Base-by-base conservation (phyloP, 2,797 vertebrate species). In the Enoplosus armatus region DNA sequence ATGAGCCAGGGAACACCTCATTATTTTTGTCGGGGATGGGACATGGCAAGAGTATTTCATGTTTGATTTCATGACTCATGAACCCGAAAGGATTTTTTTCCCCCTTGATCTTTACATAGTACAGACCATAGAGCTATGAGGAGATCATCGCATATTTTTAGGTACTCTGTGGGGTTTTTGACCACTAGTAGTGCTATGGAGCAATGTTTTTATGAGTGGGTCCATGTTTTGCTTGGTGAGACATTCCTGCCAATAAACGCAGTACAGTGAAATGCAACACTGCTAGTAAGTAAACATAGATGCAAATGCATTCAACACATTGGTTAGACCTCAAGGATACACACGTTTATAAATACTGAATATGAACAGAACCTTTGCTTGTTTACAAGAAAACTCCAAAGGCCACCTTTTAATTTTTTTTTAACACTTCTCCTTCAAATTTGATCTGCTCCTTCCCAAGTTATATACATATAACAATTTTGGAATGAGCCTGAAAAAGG, bases 21-120 rank as follows among this genome's bases (percentile, higher is more conserved):
- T 79, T 67, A n/a, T 33, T 64, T 82, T 82, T 64, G 68, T n/a
- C 48, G 37, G 27, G 7, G 26, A 24, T 6, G 51, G 4, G 6
- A 29, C 29, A 24, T 61, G 35, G 26, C 33, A 33, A 56, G 6
- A 67, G 45, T 4, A 24, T 66, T 56, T 58, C 55, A 75, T 35
- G 22, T 67, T 58, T 35, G 27, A 70, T 75, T 61, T 72, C 43
- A 26, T 43, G 16, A 66, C 33, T 68, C 20, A 15, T 63, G 10
- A 67, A 5, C 0, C 16, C 37, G 47, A n/a, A 48, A 9, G n/a
- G n/a, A 45, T 0, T 0, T 0, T 3, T 67, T 41, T 54, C 37
- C 9, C 22, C 12, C 11, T 47, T 18, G 15, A 15, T 64, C 1
- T 63, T 37, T 22, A 29, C 16, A 39, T 16, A 45, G 11, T 0